Percentiles rank a stretch among this genome's conserved stretches.
Evolutionary conservation across 1,140 invertebrate genomes (phyloP).

Genomic region (Brachionus manjavacas): DNA sequence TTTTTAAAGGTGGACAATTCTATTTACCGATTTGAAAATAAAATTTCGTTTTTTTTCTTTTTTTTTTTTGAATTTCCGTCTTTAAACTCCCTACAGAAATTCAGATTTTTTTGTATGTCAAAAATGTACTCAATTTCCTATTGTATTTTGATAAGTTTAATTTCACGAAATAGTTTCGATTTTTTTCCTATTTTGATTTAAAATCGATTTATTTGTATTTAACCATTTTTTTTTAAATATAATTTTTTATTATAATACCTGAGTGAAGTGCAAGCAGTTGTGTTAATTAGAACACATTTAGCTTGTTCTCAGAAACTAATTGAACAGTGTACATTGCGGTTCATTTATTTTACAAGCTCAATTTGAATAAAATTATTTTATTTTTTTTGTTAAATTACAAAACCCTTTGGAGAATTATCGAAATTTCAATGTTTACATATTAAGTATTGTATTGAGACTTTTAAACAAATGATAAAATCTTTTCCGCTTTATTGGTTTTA

Average conservation of each 20-base stretch:
- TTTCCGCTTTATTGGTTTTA: conserved; percentile 10
- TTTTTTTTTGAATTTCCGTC: background rate
- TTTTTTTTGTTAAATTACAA: background rate
- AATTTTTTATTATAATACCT: conserved; percentile 24
- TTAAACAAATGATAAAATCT: background rate
- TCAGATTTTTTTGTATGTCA: background rate
- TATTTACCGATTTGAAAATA: background rate
- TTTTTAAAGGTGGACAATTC: background rate
- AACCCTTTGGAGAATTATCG: background rate
- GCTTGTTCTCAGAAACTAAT: background rate
- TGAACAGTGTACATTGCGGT: background rate
- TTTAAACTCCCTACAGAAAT: background rate
- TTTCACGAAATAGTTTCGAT: background rate
- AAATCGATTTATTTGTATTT: conserved; percentile 6
- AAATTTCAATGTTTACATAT: background rate
- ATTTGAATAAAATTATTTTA: background rate
- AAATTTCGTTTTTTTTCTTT: background rate
- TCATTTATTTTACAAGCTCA: conserved; percentile 9
- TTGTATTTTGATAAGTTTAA: background rate
- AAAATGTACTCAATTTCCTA: conserved; percentile 12
- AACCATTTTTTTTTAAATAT: background rate
- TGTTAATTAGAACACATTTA: background rate
- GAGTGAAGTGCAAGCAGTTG: background rate
- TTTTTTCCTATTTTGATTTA: background rate
- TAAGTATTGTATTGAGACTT: background rate